Evolutionary conservation across 53 echinoderm and acorn worm genomes (phyloP).

Genomic region (Luidia sarsii): DNA sequence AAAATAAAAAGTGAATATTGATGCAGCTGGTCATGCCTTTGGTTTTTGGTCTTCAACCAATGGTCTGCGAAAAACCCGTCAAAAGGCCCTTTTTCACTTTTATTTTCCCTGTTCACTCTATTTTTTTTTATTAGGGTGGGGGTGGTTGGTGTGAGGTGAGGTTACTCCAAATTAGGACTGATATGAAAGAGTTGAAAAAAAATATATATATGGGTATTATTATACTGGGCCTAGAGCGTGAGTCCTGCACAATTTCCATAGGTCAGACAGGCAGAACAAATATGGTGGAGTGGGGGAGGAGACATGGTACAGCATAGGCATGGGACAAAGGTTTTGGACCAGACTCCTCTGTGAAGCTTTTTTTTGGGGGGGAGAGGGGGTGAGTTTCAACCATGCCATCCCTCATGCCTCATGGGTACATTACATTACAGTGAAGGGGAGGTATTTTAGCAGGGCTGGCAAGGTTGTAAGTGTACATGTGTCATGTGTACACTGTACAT

Average conservation of each 20-base stretch:
- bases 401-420: not conserved
- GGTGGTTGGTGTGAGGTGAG: too few species aligned
- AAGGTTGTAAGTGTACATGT: too few species aligned
- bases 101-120: too few species aligned
- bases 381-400: not conserved
- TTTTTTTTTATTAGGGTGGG: too few species aligned
- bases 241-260: conserved; percentile 2
- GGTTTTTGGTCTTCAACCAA: conserved; percentile 32
- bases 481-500: too few species aligned
- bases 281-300: not conserved
- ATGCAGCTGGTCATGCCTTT: conserved; percentile 36
- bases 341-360: too few species aligned
- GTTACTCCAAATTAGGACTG: too few species aligned
- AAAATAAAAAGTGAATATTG: conserved; percentile 21
- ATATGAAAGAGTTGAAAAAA: too few species aligned
- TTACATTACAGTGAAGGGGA: too few species aligned
- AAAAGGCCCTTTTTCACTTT: conserved; percentile 34
- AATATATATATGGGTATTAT: conserved; percentile 2
- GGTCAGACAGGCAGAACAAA: conserved; percentile 47
- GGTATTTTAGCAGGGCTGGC: too few species aligned
- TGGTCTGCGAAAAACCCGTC: conserved; percentile 27
- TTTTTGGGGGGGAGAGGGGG: too few species aligned
- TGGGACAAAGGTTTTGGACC: conserved; percentile 28
- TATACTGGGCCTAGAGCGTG: not conserved
- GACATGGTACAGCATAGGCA: not conserved